Conservation (phyloP, 2,113 vertebrate genomes). For the Vidua macroura region DNA sequence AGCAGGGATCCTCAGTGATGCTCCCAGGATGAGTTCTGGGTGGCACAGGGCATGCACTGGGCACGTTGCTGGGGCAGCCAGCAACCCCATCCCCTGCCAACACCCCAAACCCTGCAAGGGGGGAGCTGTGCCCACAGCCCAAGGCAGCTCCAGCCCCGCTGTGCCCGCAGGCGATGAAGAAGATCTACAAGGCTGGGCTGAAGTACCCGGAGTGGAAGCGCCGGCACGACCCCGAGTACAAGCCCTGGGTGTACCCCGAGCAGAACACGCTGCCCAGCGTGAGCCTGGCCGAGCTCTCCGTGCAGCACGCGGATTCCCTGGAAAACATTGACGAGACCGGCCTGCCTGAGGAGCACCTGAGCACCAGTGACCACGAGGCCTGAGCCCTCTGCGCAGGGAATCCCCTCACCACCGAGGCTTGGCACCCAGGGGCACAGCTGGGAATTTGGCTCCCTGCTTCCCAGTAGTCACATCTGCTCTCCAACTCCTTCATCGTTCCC, state of each 20-base stretch:
- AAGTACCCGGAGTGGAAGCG: conserved; percentile 88
- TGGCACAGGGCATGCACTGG: neutral
- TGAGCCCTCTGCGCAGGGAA: rapidly evolving
- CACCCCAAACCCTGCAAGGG: rapidly evolving
- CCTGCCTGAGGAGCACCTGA: conserved; percentile 73
- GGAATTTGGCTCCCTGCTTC: neutral
- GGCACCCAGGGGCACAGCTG: neutral
- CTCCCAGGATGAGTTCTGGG: neutral
- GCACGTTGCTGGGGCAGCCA: neutral
- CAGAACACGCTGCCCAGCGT: conserved; percentile 79
- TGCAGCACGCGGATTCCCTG: conserved; percentile 79
- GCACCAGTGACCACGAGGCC: conserved; percentile 79
- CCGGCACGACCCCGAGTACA: conserved; percentile 76
- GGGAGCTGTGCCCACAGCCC: neutral
- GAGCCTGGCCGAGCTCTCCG: conserved; percentile 66
- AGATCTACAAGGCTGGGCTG: conserved; percentile 85
- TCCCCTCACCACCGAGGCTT: rapidly evolving
- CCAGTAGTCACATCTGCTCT: neutral
- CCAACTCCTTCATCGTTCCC: neutral
- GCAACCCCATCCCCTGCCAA: neutral
- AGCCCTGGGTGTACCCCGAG: conserved; percentile 83
- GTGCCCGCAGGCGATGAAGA: conserved; percentile 79
- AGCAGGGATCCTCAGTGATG: rapidly evolving
- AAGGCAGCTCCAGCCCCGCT: neutral
- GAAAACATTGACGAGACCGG: conserved; percentile 83